Percentiles rank a stretch among this genome's conserved stretches.
Conservation (phyloP, 1,140 invertebrate genomes). For the Hylaeus volcanicus region DNA sequence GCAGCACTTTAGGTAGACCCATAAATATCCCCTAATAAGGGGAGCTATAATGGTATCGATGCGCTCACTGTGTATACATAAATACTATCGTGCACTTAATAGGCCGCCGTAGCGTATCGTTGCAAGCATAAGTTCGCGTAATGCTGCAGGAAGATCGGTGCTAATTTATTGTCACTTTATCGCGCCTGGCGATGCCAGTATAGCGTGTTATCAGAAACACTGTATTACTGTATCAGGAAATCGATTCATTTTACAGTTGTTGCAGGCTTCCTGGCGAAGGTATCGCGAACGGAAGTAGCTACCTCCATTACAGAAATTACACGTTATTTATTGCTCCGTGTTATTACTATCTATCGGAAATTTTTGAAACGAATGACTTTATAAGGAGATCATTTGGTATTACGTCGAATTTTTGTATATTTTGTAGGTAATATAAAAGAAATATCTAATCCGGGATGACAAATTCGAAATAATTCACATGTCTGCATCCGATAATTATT, state of each 20-base stretch:
- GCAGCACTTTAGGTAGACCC: conserved; percentile 41
- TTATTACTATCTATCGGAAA: background rate
- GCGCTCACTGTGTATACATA: conserved; percentile 22
- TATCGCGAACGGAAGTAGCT: background rate
- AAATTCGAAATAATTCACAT: no score
- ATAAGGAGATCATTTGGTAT: no score
- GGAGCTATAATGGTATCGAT: conserved; percentile 46
- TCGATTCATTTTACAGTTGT: conserved; percentile 2
- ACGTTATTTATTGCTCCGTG: background rate
- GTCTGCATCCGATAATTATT: no score
- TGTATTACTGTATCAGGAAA: conserved; percentile 14
- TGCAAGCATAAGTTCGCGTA: conserved; percentile 6
- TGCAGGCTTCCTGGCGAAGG: background rate
- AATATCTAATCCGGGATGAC: no score
- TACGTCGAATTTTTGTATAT: no score
- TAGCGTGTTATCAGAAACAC: background rate
- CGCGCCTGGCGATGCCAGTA: background rate
- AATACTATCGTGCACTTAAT: conserved; percentile 45
- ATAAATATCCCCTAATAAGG: conserved; percentile 60
- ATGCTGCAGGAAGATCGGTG: conserved; percentile 8
- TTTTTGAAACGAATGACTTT: no score
- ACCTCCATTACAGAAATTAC: background rate
- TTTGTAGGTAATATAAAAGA: no score
- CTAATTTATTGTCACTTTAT: conserved; percentile 26
- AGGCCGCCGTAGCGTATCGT: background rate